Conservation (phyloP, 2,888 invertebrate genomes). For the Agrochola circellaris region DNA sequence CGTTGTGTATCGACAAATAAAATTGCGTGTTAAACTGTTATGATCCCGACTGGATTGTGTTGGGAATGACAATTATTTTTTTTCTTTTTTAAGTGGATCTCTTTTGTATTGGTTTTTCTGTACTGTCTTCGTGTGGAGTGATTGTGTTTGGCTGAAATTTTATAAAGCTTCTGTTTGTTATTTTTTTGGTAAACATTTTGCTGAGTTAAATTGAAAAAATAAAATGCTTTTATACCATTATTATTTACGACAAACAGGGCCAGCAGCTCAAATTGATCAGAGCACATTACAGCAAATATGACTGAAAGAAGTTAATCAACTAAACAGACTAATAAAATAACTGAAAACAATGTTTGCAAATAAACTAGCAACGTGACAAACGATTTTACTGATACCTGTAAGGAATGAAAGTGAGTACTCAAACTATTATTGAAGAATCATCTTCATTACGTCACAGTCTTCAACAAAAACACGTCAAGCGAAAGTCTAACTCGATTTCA, state of each 20-base stretch:
- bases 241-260: neutral
- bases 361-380: neutral
- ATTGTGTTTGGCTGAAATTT: slow-evolving; percentile 15
- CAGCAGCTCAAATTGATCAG: neutral
- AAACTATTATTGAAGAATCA: slow-evolving; percentile 17
- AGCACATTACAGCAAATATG: neutral
- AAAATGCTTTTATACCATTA: neutral
- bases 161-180: slow-evolving; percentile 18
- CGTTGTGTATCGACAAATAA: slow-evolving; percentile 87
- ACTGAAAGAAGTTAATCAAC: neutral
- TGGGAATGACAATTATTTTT: slow-evolving; percentile 80
- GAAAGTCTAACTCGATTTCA: slow-evolving; percentile 64
- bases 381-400: neutral
- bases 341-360: neutral
- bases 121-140: slow-evolving; percentile 63
- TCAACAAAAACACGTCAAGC: slow-evolving; percentile 60
- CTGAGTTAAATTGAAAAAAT: neutral
- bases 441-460: slow-evolving; percentile 48
- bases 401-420: slow-evolving; percentile 14
- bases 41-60: slow-evolving; percentile 83
- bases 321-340: neutral
- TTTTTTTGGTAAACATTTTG: slow-evolving; percentile 1
- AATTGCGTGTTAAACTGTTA: slow-evolving; percentile 87
- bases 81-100: slow-evolving; percentile 68
- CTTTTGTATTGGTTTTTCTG: slow-evolving; percentile 68